Evolutionary conservation across 2,888 invertebrate genomes (phyloP).

Genomic region (Hoplodrina ambigua): DNA sequence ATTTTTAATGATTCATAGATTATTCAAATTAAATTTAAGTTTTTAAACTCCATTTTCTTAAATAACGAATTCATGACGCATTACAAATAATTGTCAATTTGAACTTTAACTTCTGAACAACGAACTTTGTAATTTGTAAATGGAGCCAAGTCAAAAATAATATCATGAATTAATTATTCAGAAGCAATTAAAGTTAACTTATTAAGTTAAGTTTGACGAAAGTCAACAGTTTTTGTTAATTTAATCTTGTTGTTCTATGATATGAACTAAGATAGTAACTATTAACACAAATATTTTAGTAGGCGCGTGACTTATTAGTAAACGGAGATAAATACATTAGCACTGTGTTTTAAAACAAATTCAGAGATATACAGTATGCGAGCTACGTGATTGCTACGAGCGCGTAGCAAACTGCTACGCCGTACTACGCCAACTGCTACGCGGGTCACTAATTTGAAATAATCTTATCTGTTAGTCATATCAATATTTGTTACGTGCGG

Average conservation of each 20-base stretch:
- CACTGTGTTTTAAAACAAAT: neutral
- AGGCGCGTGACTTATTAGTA: neutral
- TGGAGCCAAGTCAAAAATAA: conserved; percentile 26
- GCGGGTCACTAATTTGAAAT: neutral
- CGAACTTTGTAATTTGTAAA: conserved; percentile 11
- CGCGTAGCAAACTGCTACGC: conserved; percentile 16
- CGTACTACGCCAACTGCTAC: neutral
- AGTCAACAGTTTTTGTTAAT: conserved; percentile 31
- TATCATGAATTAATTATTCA: conserved; percentile 32
- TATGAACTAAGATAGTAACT: conserved; percentile 8
- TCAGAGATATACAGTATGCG: neutral
- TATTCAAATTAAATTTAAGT: no score
- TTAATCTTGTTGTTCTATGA: conserved; percentile 4
- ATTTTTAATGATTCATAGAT: neutral
- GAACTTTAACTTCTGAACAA: conserved; percentile 16
- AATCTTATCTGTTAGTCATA: neutral
- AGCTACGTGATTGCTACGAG: conserved; percentile 7
- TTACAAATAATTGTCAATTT: conserved; percentile 17
- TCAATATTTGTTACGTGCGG: no score
- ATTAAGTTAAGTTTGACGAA: conserved; percentile 42
- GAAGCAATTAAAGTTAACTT: conserved; percentile 47
- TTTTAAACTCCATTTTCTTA: neutral
- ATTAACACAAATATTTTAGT: conserved; percentile 1
- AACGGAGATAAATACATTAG: neutral
- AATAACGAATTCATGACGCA: conserved; percentile 3